Conservation (phyloP, 2,797 vertebrate genomes). For the Neosalanx taihuensis region DNA sequence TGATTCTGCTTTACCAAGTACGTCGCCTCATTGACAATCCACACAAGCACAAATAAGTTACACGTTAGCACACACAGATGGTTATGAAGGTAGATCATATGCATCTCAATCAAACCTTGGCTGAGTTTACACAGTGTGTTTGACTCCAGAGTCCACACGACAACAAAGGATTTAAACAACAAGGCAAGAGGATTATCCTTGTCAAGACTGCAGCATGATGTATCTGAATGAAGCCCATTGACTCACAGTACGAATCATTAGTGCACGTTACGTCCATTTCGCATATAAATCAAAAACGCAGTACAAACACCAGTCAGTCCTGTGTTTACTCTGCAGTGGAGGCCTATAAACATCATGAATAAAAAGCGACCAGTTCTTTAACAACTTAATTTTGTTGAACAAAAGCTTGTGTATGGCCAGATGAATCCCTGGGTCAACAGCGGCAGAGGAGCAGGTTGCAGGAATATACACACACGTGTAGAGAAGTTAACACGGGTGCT, state of each 20-base stretch:
- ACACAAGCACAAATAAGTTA: not conserved
- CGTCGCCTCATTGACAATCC: too few relatives aligned
- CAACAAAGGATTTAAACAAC: not conserved
- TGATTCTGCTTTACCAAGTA: too few relatives aligned
- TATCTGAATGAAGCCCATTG: constrained; percentile 1
- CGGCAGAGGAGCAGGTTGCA: not conserved
- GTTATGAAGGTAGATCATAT: not conserved
- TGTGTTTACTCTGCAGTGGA: not conserved
- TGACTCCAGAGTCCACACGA: too few relatives aligned
- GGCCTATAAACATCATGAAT: not conserved
- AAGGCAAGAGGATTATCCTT: not conserved
- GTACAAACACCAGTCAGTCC: not conserved
- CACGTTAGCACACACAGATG: not conserved
- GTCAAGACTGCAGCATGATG: constrained; percentile 1
- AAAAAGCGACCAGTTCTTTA: not conserved
- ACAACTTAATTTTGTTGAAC: not conserved
- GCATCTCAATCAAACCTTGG: not conserved
- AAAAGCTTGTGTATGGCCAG: not conserved
- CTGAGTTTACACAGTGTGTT: not conserved
- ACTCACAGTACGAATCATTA: constrained; percentile 1
- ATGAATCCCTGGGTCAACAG: not conserved
- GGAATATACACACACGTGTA: not conserved
- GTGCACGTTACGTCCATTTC: not conserved
- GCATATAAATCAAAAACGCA: not conserved
- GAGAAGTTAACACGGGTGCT: not conserved